Evolutionary conservation across 2,888 invertebrate genomes (phyloP), one percentile per base, ranked within the genome.

Genomic region (Hyppa rectilinea): DNA sequence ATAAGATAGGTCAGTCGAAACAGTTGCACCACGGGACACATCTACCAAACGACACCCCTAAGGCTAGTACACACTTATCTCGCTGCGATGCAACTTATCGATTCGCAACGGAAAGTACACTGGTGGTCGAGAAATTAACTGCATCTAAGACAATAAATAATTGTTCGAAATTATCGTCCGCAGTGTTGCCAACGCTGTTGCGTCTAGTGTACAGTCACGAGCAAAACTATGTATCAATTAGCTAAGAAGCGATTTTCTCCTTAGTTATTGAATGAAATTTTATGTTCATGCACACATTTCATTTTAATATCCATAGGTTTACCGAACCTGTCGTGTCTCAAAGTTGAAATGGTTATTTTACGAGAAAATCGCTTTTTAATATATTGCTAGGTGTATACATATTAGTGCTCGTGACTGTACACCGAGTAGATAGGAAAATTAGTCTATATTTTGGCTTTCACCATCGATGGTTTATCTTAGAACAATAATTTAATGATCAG

Each of bases 111-210:
- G 83, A 77, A 83, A 76, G 71, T 80, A 78, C 77, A 75, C 81
- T 81, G 80, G 83, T 79, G 73, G 82, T 72, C 81, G 67, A 78
- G 81, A 80, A 88, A 89, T 89, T 89, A 89, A 88, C 80, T 83
- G 80, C 85, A 71, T 82, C 83, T 78, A 77, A 87, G 83, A 89
- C 87, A 89, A 89, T 89, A 89, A 90, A 90, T 90, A 87, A 89
- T 87, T 88, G 85, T 84, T 82, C 79, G 82, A 86, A 90, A 90
- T 91, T 88, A 90, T 88, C 88, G 84, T 86, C 75, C 71, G 70
- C 68, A 65, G 75, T 62, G 34, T 71, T 74, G 34, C 50, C 38
- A 45, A 29, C 56, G 23, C 36, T 29, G 26, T 29, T 47, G 52
- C 61, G 40, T 47, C 40, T 64, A 49, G 75, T 67, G n/a, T n/a